These are phyloP conservation scores for Drosophila biarmipes DNA, from an alignment of 1,140 invertebrate genomes.

Conservation along the genomic window DNA sequence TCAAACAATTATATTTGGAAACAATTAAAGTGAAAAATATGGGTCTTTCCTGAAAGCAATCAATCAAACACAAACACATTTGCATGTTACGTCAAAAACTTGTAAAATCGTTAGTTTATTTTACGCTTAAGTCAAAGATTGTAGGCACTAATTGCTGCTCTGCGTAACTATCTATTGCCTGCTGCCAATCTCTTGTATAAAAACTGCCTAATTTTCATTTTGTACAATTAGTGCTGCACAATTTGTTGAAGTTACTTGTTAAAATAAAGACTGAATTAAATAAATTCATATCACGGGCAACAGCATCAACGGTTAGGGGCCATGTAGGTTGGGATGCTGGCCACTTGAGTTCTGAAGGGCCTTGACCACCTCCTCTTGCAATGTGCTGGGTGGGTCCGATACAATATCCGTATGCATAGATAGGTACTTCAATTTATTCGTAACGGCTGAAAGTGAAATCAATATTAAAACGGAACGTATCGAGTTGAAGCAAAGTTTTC, in stretches of 20 bases:
- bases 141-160: conserved; percentile 72
- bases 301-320: conserved; percentile 60
- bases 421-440: conserved; percentile 95
- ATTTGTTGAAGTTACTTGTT: conserved; percentile 39
- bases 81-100: conserved; percentile 50
- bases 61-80: background rate
- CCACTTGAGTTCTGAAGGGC: conserved; percentile 74
- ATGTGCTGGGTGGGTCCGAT: conserved; percentile 91
- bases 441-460: conserved; percentile 88
- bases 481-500: background rate
- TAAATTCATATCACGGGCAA: conserved; percentile 76
- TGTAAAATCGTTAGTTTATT: conserved; percentile 79
- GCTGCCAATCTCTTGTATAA: conserved; percentile 44
- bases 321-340: conserved; percentile 81
- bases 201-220: conserved; percentile 45
- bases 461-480: background rate
- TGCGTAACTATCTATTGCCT: conserved; percentile 29
- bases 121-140: conserved; percentile 67
- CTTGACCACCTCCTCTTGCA: conserved; percentile 92
- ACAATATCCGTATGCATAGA: conserved; percentile 97
- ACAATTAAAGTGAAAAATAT: no score
- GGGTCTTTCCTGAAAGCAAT: conserved; percentile 13
- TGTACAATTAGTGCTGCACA: conserved; percentile 65
- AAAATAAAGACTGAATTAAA: conserved; percentile 51
- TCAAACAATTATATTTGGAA: no score